Evolutionary conservation across 2,888 invertebrate species (phyloP).

Genomic region (Orchesella flavescens): DNA sequence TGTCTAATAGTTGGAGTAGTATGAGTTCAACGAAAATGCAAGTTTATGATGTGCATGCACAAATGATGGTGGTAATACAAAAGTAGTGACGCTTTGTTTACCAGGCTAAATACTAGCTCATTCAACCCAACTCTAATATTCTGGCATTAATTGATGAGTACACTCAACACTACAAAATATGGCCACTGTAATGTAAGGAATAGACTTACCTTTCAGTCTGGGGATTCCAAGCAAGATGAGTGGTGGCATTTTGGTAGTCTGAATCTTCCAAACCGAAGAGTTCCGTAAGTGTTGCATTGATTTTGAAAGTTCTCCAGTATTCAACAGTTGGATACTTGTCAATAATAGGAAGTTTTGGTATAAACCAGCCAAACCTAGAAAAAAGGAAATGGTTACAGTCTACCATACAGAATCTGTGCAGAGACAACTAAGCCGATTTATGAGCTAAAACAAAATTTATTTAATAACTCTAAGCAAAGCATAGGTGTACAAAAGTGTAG

Average conservation of each 20-base stretch:
- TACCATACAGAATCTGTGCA: neutral
- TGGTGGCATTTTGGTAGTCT: slow-evolving; percentile 73
- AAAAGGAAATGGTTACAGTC: neutral
- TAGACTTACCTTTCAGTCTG: slow-evolving; percentile 67
- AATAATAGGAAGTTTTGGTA: slow-evolving; percentile 75
- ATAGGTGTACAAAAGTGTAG: too few species aligned
- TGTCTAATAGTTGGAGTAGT: too few species aligned
- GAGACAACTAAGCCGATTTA: neutral
- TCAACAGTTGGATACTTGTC: slow-evolving; percentile 74
- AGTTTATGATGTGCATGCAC: too few species aligned
- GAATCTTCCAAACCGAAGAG: slow-evolving; percentile 76
- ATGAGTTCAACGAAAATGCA: too few species aligned
- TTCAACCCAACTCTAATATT: neutral
- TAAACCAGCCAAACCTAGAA: slow-evolving; percentile 80
- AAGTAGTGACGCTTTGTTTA: too few species aligned
- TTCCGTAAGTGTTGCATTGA: slow-evolving; percentile 75
- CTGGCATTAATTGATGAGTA: too few species aligned
- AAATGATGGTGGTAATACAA: too few species aligned
- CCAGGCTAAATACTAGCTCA: too few species aligned
- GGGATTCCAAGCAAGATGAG: slow-evolving; percentile 72
- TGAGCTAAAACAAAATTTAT: too few species aligned
- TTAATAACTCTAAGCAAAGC: too few species aligned
- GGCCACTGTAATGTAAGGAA: neutral
- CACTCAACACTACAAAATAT: too few species aligned
- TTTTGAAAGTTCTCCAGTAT: slow-evolving; percentile 78